These are phyloP conservation scores for Phycodurus eques DNA, from an alignment of 2,113 vertebrate species.

Conservation along the genomic window DNA sequence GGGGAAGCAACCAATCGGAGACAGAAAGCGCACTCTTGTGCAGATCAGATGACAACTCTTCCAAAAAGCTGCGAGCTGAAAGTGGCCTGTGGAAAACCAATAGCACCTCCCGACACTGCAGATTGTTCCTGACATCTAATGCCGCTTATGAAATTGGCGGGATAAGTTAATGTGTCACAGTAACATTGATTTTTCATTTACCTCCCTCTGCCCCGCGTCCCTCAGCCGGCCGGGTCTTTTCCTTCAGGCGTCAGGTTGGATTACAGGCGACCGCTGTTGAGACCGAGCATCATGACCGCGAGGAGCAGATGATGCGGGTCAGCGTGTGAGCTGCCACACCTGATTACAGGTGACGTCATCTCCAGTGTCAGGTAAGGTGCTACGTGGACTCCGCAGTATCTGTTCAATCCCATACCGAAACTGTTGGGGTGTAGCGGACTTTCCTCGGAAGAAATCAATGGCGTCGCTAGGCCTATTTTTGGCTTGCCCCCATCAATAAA, in stretches of 20 bases:
- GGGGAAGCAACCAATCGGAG: too few species aligned
- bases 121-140: constrained; percentile 68
- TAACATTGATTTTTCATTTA: constrained; percentile 75
- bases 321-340: constrained; percentile 60
- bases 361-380: not conserved
- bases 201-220: constrained; percentile 55
- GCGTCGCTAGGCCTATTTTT: too few species aligned
- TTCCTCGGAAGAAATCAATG: too few species aligned
- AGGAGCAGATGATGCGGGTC: constrained; percentile 35
- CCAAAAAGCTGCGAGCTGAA: constrained; percentile 23
- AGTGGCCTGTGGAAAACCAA: constrained; percentile 48
- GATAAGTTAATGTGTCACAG: constrained; percentile 76
- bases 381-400: not conserved
- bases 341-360: constrained; percentile 60
- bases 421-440: not conserved
- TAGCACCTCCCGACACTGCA: constrained; percentile 52
- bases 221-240: constrained; percentile 51
- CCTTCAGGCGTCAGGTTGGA: constrained; percentile 64
- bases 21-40: too few species aligned
- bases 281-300: constrained; percentile 25
- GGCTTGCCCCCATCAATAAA: too few species aligned
- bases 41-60: too few species aligned
- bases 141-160: constrained; percentile 72
- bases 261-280: constrained; percentile 49
- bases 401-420: not conserved